Base-by-base conservation (phyloP, 2,888 invertebrate genomes). In the Steromphala cineraria region DNA sequence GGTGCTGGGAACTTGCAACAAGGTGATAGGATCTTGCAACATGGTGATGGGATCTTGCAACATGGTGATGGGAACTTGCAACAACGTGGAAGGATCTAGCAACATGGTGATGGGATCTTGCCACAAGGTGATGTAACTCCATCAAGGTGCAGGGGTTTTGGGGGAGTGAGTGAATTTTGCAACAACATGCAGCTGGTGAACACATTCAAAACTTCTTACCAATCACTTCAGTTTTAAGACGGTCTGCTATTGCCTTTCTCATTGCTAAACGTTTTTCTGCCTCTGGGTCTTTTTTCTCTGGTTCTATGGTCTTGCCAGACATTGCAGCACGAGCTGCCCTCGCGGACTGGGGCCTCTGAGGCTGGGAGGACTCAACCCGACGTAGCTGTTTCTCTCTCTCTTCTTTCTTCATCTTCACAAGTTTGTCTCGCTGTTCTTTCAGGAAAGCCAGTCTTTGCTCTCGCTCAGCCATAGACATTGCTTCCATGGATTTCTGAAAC, bases 351-450 rank as follows among this genome's bases (percentile, higher is more conserved):
- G 97, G 97, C 46, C 96, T 87, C 40, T 87, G 83, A 10, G 90
- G 91, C 55, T 89, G 87, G 15, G 94, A 94, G 71, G 90, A 94
- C 78, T 96, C 95, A 17, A 95, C 95, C 53, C 95, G 95, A 2
- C 91, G 85, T 8, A 98, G 94, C 91, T 97, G 96, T 87, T 96
- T 96, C 91, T 97, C 96, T 24, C 98, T 95, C 28, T 96, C 97
- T 92, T 96, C 96, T 91, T 96, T 97, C 94, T 98, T 99, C 91
- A 98, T 94, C 24, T 96, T 96, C 67, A 98, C 95, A 78, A 99
- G 95, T 92, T 98, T 97, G 93, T 98, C 98, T 31, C 98, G 95
- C 92, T 98, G 98, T 82, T 96, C 96, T 79, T 96, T 95, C 80
- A 99, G 94, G 93, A 98, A 98, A 86, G 96, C 96, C 90, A 97